Base-by-base conservation (phyloP, 2,888 invertebrate genomes). In the Thera obeliscata region DNA sequence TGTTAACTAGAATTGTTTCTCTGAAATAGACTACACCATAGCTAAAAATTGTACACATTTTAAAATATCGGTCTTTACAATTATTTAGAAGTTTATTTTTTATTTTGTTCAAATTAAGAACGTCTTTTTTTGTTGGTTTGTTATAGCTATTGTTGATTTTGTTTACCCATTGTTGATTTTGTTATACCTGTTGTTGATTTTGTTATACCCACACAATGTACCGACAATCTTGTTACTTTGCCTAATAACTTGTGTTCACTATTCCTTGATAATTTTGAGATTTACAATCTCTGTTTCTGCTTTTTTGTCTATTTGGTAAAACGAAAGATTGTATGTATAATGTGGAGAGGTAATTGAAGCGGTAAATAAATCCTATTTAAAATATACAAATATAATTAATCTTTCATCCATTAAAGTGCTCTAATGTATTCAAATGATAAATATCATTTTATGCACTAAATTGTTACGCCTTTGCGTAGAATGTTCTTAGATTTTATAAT, bases 391-490 rank as follows among this genome's bases (percentile, higher is more conserved):
- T 52, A 35, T 57, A 46, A 54, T 64, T 52, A 58, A 50, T 43
- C 52, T 4, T 57, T 12, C 35, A 56, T 12, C 41, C 41, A 41
- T 62, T 33, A 0, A 11, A 49, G 22, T 49, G 38, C 50, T 54
- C 12, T 36, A 43, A 43, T 43, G 49, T 56, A 62, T 22, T 56
- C 7, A 11, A 36, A 33, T 49, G 46, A 56, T 59, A 12, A 46
- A 35, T 61, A 62, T 55, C 49, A 61, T 61, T 56, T 58, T 49
- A n/a, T 41, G 58, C 35, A 6, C 56, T 11, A 38, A 67, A 43
- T 72, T n/a, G 36, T 69, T 79, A 85, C 86, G 87, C 84, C 78
- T 77, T 75, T 72, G 87, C 87, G 87, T 88, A 88, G 87, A 68
- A 81, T 84, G 83, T 86, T 86, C 77, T 79, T 79, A 87, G 85